A percentile compares a stretch with the other conserved stretches of the same genome.
These are phyloP conservation scores for Pseudoips prasinana DNA, from an alignment of 2,888 invertebrate species.

Conservation along the genomic window DNA sequence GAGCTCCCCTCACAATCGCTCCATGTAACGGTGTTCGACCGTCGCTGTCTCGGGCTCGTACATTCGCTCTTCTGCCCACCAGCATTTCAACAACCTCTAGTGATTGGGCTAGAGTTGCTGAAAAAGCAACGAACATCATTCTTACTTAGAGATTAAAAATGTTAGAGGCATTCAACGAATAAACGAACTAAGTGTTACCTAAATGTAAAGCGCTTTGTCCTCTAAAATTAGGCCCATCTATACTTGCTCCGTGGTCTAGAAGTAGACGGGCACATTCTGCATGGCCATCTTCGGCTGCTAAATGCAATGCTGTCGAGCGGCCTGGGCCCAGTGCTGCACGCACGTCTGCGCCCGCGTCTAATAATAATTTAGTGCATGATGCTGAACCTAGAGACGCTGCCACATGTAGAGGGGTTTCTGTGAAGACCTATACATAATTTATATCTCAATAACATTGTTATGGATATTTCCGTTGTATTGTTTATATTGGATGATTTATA, in stretches of 20 bases:
- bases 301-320: conserved; percentile 90
- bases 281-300: conserved; percentile 94
- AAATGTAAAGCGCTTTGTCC: conserved; percentile 93
- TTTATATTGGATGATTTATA: conserved; percentile 26
- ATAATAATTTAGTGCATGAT: conserved; percentile 86
- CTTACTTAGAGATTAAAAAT: neutral
- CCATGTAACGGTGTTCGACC: conserved; percentile 91
- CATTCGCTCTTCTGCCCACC: conserved; percentile 84
- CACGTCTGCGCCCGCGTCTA: conserved; percentile 90
- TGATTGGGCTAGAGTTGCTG: conserved; percentile 90
- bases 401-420: conserved; percentile 92
- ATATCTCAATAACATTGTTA: conserved; percentile 19
- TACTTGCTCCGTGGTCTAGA: conserved; percentile 87
- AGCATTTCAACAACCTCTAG: conserved; percentile 88
- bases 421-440: conserved; percentile 83
- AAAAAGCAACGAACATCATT: conserved; percentile 28
- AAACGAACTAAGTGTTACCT: conserved; percentile 44
- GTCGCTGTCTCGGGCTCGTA: conserved; percentile 86
- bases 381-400: conserved; percentile 88
- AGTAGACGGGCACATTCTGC: conserved; percentile 88
- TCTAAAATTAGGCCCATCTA: conserved; percentile 88
- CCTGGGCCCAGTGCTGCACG: conserved; percentile 87
- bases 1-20: conserved; percentile 89
- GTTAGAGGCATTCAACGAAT: too few relatives aligned
- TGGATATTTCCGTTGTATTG: conserved; percentile 16